Conservation (phyloP, 2,888 invertebrate species). For the Torymus aiolomorphi region DNA sequence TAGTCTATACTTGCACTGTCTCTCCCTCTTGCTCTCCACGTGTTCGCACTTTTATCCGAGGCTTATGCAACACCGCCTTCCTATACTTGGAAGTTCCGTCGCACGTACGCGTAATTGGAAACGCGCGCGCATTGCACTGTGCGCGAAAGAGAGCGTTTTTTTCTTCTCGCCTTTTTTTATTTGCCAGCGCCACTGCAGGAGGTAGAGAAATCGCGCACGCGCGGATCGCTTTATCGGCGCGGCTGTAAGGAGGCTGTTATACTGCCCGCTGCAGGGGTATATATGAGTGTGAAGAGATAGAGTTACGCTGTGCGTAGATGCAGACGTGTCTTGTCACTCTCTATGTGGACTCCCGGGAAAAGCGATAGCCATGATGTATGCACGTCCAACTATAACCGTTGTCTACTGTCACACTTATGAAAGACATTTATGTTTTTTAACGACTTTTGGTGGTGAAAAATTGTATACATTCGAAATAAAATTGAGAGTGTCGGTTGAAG, state of each 20-base stretch:
- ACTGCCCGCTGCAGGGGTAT: no score
- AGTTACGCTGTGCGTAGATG: no score
- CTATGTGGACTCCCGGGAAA: no score
- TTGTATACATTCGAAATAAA: no score
- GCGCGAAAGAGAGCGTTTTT: neutral
- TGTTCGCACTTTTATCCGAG: neutral
- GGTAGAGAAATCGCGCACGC: slow-evolving; percentile 12
- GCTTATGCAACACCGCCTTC: neutral
- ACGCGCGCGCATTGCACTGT: neutral
- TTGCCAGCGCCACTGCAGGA: neutral
- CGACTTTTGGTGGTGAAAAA: no score
- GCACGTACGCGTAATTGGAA: slow-evolving; percentile 45
- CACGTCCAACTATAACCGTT: no score
- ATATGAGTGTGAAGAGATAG: no score
- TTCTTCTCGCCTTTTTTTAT: neutral
- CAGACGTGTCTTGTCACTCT: no score
- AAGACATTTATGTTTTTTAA: no score
- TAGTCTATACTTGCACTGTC: neutral
- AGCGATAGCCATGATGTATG: no score
- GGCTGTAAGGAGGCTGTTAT: neutral
- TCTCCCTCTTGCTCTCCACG: neutral
- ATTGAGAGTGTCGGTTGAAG: no score
- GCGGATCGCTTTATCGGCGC: slow-evolving; percentile 20
- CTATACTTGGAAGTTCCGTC: slow-evolving; percentile 22
- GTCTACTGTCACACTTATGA: no score